Evolutionary conservation across 2,113 vertebrate species (phyloP).

Genomic region (Ceyx margarethae): DNA sequence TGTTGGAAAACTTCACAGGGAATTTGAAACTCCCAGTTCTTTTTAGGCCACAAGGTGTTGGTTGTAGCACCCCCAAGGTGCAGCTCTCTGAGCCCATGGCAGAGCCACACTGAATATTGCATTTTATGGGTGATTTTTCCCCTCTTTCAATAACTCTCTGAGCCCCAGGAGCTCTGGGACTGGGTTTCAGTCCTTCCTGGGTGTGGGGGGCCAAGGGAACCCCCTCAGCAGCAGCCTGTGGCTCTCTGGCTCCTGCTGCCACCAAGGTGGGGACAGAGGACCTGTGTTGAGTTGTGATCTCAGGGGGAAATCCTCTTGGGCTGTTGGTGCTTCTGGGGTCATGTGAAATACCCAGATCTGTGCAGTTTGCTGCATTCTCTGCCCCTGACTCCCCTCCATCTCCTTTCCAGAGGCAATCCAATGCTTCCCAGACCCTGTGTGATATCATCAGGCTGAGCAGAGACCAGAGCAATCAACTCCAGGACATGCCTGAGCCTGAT

Average conservation of each 20-base stretch:
- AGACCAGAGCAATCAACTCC: conserved; percentile 91
- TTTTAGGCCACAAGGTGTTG: background rate
- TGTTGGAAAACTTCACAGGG: background rate
- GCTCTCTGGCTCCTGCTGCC: background rate
- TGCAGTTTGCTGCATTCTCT: too few relatives aligned
- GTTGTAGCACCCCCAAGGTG: background rate
- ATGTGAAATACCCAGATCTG: too few relatives aligned
- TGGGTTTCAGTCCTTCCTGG: background rate
- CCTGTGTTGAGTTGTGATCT: background rate
- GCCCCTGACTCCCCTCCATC: too few relatives aligned
- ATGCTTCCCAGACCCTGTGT: conserved; percentile 94
- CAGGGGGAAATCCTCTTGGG: background rate
- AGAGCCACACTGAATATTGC: background rate
- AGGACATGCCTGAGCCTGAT: conserved; percentile 85
- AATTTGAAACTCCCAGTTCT: background rate
- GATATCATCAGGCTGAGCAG: conserved; percentile 93
- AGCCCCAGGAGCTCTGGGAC: background rate
- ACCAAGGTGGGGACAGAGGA: too few relatives aligned
- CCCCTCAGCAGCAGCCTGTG: accelerated
- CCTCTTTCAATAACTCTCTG: background rate
- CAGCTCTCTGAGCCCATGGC: background rate
- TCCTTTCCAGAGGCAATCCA: conserved; percentile 87
- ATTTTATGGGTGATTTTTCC: accelerated
- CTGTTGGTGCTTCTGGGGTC: background rate
- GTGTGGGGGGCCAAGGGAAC: background rate